Base-by-base conservation (phyloP, 2,888 invertebrate species). In the Drosophila anomelani region DNA sequence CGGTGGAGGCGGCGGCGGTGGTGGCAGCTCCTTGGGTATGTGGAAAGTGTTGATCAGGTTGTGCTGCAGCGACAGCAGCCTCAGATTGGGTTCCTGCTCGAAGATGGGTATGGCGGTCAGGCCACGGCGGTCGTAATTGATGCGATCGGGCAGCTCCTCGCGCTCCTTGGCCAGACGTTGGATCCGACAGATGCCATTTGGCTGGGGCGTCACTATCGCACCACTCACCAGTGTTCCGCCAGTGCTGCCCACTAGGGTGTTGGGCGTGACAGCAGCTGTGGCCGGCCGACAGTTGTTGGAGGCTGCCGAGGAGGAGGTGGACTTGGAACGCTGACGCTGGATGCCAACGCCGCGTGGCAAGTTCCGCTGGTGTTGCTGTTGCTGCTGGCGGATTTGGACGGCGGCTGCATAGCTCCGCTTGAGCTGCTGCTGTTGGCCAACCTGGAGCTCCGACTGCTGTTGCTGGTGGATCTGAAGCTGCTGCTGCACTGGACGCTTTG, bases 31-130 rank as follows among this genome's bases (percentile, higher is more conserved):
- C 75, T 90, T 91, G 68, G 93, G 93, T 88, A 93, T 92, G 83
- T 93, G 92, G 62, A 93, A 92, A 10, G 91, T 90, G 81, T 93
- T 96, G 73, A 98, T 96, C 88, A 97, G 94, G 93, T 98, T 98
- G 93, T 98, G 98, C 91, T 98, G 98, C 72, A 98, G 94, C 51
- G 98, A 98, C 78, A 98, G 93, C 73, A 98, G 94, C 62, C 97
- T 94, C 67, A 98, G 93, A 77, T 95, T 95, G 23, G 96, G 95
- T 90, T 97, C 97, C 59, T 96, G 96, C 75, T 96, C 95, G 83
- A 98, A 95, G 36, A 92, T 90, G 0, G 98, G 98, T 88, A 98
- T 95, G 29, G 95, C 94, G n/a, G 96, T 96, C 61, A 98, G 93
- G 36, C 97, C 97, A 63, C 96, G 93, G 87, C 96, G 94, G 92